Conservation (phyloP, 2,797 vertebrate genomes). For the Luscinia luscinia region DNA sequence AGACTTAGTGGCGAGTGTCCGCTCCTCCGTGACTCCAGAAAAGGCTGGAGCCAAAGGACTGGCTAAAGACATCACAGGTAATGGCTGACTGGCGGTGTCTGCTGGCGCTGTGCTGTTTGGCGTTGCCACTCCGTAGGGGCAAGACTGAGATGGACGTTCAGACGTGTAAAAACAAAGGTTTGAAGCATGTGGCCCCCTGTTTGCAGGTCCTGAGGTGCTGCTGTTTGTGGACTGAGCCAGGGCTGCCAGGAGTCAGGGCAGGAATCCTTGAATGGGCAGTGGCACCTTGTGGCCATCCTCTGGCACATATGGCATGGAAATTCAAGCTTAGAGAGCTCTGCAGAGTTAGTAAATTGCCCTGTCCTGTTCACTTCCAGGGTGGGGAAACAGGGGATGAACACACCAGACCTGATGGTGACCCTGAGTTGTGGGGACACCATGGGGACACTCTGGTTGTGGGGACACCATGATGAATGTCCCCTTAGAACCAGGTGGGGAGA, state of each 20-base stretch:
- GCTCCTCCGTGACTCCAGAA: slow-evolving; percentile 75
- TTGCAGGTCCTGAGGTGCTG: fast-evolving
- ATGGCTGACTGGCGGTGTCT: slow-evolving; percentile 65
- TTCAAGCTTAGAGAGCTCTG: not conserved
- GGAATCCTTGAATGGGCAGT: not conserved
- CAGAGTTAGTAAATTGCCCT: not conserved
- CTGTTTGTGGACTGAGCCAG: not conserved
- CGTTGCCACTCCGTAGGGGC: not conserved
- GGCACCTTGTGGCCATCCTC: not conserved
- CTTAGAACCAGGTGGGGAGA: not conserved
- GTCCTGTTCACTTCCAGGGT: not conserved
- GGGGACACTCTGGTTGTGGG: not conserved
- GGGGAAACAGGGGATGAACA: not conserved
- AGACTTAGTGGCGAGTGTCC: slow-evolving; percentile 85
- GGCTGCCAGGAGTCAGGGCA: not conserved
- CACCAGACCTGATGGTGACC: not conserved
- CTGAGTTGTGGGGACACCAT: fast-evolving
- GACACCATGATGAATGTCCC: not conserved
- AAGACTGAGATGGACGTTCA: slow-evolving; percentile 62
- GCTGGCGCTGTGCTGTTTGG: slow-evolving; percentile 30
- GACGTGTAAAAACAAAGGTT: slow-evolving; percentile 80
- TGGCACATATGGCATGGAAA: not conserved
- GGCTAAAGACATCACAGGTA: slow-evolving; percentile 89
- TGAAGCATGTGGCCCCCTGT: fast-evolving
- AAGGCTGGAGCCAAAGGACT: slow-evolving; percentile 78